These are phyloP conservation scores for Fistularia tabacaria DNA, from an alignment of 2,797 vertebrate species.

Conservation along the genomic window DNA sequence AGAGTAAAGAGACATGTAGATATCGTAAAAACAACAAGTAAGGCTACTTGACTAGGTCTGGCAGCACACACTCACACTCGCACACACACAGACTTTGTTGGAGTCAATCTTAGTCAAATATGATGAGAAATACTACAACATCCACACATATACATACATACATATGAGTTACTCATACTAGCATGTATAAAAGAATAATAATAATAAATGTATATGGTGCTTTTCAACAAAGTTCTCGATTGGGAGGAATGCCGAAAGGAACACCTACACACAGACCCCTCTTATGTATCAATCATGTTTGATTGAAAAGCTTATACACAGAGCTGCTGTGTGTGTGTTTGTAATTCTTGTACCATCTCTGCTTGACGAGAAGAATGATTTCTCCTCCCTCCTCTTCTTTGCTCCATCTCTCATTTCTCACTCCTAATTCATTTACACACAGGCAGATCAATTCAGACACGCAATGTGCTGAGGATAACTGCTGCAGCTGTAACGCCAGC, in stretches of 20 bases:
- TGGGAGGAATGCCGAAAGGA: too few relatives aligned
- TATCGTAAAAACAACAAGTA: conserved; percentile 16
- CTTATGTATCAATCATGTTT: too few relatives aligned
- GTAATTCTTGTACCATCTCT: conserved; percentile 28
- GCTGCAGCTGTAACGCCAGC: conserved; percentile 29
- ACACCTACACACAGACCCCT: too few relatives aligned
- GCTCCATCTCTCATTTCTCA: conserved; percentile 45
- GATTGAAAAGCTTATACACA: too few relatives aligned
- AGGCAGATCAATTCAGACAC: conserved; percentile 9
- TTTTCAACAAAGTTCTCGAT: too few relatives aligned
- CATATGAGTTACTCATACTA: too few relatives aligned
- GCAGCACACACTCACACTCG: conserved; percentile 5
- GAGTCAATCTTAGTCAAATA: too few relatives aligned
- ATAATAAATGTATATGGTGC: too few relatives aligned
- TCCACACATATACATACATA: too few relatives aligned
- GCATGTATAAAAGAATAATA: too few relatives aligned
- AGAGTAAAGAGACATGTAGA: neutral
- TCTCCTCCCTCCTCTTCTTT: conserved; percentile 27
- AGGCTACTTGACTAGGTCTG: conserved; percentile 21
- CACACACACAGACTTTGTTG: too few relatives aligned
- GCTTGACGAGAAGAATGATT: conserved; percentile 52
- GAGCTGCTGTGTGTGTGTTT: neutral
- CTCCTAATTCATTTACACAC: conserved; percentile 48
- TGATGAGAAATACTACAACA: too few relatives aligned
- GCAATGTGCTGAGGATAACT: conserved; percentile 49